Conservation (phyloP, 2,888 invertebrate genomes). For the Luperina testacea region DNA sequence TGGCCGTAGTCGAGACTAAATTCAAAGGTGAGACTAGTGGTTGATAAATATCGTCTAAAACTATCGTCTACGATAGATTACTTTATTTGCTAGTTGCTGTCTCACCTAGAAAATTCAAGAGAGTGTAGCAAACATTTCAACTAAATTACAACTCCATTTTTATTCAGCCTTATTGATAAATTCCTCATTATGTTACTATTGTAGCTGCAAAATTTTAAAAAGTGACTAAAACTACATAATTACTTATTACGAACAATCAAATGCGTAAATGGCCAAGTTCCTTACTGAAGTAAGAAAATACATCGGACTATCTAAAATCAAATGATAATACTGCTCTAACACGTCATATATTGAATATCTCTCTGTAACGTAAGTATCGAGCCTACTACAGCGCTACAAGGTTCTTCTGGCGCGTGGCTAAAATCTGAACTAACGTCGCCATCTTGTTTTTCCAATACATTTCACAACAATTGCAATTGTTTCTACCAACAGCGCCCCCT, state of each 20-base stretch:
- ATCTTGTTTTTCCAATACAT: background rate
- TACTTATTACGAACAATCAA: slow-evolving; percentile 44
- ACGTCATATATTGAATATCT: slow-evolving; percentile 10
- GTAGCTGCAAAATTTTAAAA: slow-evolving; percentile 29
- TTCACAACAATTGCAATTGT: background rate
- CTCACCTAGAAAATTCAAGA: slow-evolving; percentile 18
- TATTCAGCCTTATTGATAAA: slow-evolving; percentile 64
- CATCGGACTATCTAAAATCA: slow-evolving; percentile 5
- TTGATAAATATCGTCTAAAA: slow-evolving; percentile 48
- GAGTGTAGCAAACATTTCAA: slow-evolving; percentile 28
- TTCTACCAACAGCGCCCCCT: background rate
- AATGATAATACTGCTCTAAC: slow-evolving; percentile 10
- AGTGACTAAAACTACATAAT: slow-evolving; percentile 29
- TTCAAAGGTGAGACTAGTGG: slow-evolving; percentile 26
- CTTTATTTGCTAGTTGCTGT: background rate
- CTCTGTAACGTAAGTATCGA: slow-evolving; percentile 34
- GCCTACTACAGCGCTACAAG: slow-evolving; percentile 6
- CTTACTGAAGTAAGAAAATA: slow-evolving; percentile 25
- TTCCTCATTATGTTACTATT: slow-evolving; percentile 45
- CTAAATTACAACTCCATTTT: slow-evolving; percentile 14
- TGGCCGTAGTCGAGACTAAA: slow-evolving; percentile 24
- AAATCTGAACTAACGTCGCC: background rate
- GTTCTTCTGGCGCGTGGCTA: too few species aligned
- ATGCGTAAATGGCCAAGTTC: slow-evolving; percentile 58
- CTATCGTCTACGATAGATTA: slow-evolving; percentile 35